These are phyloP conservation scores for Phymanthus crucifer DNA, from an alignment of 92 coral and sea anemone species.

Conservation along the genomic window DNA sequence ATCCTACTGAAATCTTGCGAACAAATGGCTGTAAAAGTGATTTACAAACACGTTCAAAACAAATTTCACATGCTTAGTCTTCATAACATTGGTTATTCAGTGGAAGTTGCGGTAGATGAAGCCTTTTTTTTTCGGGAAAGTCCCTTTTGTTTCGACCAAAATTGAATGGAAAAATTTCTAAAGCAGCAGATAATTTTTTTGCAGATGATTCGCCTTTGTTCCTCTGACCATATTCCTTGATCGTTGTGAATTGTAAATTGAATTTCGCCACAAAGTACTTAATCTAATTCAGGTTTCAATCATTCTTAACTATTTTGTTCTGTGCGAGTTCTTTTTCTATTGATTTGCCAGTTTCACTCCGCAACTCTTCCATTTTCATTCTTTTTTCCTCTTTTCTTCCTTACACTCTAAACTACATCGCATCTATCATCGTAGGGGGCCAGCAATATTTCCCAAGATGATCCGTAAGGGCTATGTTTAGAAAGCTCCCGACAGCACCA, in stretches of 20 bases:
- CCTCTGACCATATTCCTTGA: background rate
- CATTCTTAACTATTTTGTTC: background rate
- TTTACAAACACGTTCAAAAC: background rate
- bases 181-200: background rate
- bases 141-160: background rate
- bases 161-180: background rate
- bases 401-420: background rate
- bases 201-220: constrained; percentile 4
- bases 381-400: background rate
- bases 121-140: no score
- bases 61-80: no score
- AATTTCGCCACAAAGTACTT: background rate
- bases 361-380: background rate
- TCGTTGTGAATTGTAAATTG: background rate
- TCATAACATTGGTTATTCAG: background rate
- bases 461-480: constrained; percentile 14
- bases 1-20: background rate
- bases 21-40: background rate
- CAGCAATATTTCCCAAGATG: background rate
- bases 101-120: background rate
- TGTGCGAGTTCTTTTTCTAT: background rate
- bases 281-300: background rate
- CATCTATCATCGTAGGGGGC: constrained; percentile 20
- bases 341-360: no score
- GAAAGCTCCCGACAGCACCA: constrained; percentile 20